These are phyloP conservation scores for Mythimna pallens DNA, from an alignment of 2,888 invertebrate genomes.

Conservation along the genomic window DNA sequence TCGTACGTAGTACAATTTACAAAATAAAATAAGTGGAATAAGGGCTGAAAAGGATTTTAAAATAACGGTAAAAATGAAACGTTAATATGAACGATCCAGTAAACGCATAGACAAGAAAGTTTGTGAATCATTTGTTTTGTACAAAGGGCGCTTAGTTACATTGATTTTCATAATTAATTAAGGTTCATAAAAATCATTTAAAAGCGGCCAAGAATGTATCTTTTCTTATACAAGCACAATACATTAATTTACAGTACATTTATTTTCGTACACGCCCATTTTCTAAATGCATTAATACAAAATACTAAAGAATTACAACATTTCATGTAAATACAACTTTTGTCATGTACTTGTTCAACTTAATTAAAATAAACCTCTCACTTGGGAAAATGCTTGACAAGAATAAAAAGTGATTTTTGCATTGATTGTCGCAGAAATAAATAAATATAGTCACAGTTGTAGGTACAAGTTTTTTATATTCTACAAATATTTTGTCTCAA, in stretches of 20 bases:
- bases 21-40: slow-evolving; percentile 67
- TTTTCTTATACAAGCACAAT: slow-evolving; percentile 36
- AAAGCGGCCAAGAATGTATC: neutral
- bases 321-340: slow-evolving; percentile 65
- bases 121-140: slow-evolving; percentile 55
- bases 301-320: slow-evolving; percentile 61
- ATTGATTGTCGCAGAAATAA: neutral
- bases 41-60: slow-evolving; percentile 34
- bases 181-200: slow-evolving; percentile 13
- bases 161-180: slow-evolving; percentile 4
- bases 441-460: neutral
- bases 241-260: slow-evolving; percentile 48
- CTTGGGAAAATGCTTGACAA: slow-evolving; percentile 44
- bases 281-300: slow-evolving; percentile 40
- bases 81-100: slow-evolving; percentile 24
- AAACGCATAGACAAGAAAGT: slow-evolving; percentile 24
- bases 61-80: slow-evolving; percentile 32
- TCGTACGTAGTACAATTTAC: slow-evolving; percentile 79
- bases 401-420: neutral
- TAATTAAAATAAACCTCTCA: slow-evolving; percentile 52
- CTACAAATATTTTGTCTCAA: neutral
- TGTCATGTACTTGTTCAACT: slow-evolving; percentile 67
- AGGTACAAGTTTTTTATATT: neutral
- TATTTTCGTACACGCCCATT: slow-evolving; percentile 47
- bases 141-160: slow-evolving; percentile 41